A percentile compares a stretch with the other conserved stretches of the same genome.
phyloP scores from a whole-genome alignment of 1,140 invertebrate genomes.

The Globodera ellingtonae region DNA sequence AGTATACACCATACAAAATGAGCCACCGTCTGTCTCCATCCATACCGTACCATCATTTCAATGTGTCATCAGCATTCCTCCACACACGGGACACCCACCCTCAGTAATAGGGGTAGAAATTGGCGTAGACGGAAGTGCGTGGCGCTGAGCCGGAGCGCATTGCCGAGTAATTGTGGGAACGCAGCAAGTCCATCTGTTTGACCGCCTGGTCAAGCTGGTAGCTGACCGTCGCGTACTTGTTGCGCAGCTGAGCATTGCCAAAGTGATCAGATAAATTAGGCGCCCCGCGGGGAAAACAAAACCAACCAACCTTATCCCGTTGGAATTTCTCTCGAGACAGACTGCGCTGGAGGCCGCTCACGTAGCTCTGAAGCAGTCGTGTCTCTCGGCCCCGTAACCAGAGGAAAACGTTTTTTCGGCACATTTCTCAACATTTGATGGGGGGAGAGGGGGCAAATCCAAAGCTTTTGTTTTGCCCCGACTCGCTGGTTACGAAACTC shows the following conservation, averaged over 20 bases:
- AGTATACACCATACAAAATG: no score
- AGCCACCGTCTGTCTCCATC: no score
- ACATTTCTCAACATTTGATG: conserved; percentile 18
- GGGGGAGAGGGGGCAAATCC: conserved; percentile 2
- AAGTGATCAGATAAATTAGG: background rate
- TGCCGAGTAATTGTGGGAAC: conserved; percentile 52
- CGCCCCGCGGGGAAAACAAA: background rate
- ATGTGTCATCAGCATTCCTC: background rate
- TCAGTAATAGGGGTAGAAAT: conserved; percentile 65
- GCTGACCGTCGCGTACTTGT: conserved; percentile 56
- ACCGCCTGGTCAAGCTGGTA: conserved; percentile 61
- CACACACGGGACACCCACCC: background rate
- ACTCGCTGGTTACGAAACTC: no score
- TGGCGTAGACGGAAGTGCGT: conserved; percentile 59
- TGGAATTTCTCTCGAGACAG: conserved; percentile 61
- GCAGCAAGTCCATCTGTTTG: conserved; percentile 63
- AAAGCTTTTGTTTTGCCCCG: no score
- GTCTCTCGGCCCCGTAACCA: background rate
- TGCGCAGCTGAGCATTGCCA: conserved; percentile 52
- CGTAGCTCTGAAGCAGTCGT: conserved; percentile 52
- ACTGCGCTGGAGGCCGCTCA: conserved; percentile 62
- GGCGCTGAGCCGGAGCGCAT: conserved; percentile 53
- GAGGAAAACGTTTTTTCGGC: background rate
- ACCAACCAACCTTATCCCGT: conserved; percentile 58
- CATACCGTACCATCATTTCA: no score